Percentiles rank a stretch among this genome's conserved stretches.
Conservation (phyloP, 1,140 invertebrate species). For the Meteorus sp. region DNA sequence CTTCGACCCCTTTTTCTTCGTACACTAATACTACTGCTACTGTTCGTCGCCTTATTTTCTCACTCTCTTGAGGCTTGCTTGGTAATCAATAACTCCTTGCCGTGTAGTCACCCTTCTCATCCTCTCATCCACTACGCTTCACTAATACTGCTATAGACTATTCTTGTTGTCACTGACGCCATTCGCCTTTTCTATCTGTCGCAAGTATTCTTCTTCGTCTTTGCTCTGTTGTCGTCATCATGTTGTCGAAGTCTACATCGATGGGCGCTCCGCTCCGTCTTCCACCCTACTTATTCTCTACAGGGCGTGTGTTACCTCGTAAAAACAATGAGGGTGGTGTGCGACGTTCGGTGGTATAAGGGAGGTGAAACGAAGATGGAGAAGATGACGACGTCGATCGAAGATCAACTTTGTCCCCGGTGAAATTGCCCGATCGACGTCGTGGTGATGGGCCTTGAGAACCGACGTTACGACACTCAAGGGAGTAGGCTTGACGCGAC, state of each 20-base stretch:
- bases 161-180: slow-evolving; percentile 16
- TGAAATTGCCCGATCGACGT: slow-evolving; percentile 25
- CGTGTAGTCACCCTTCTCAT: slow-evolving; percentile 37
- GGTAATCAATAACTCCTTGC: slow-evolving; percentile 53
- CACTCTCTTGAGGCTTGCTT: slow-evolving; percentile 9
- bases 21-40: no score
- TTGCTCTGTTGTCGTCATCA: neutral
- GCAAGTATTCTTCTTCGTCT: slow-evolving; percentile 10
- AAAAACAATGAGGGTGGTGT: slow-evolving; percentile 26
- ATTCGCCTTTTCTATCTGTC: slow-evolving; percentile 15
- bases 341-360: no score
- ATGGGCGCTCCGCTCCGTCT: no score
- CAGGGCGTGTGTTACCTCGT: slow-evolving; percentile 21
- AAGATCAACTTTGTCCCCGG: slow-evolving; percentile 27
- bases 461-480: slow-evolving; percentile 20
- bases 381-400: slow-evolving; percentile 17
- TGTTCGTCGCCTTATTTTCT: neutral
- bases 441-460: slow-evolving; percentile 23
- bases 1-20: neutral
- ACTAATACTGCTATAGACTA: slow-evolving; percentile 11
- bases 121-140: neutral
- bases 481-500: slow-evolving; percentile 17
- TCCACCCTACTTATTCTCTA: neutral
- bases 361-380: no score
- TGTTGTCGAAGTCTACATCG: neutral